Evolutionary conservation across 2,888 invertebrate genomes (phyloP), one percentile per base, ranked within the genome.

Genomic region (Lepetodrilus schrolli): DNA sequence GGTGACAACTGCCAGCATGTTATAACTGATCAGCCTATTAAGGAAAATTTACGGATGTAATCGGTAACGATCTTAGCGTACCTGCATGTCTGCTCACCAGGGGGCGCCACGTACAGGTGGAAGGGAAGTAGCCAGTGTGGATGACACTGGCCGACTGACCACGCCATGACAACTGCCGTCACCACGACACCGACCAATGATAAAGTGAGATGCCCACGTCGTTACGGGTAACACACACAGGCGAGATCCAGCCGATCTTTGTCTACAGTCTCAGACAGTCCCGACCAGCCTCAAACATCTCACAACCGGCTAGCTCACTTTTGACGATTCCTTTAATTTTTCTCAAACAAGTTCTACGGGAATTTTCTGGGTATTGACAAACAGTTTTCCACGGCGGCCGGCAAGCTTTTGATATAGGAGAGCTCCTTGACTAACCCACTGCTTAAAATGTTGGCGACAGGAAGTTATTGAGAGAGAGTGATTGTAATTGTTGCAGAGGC

Each of bases 391-490:
- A 26, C 51, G 30, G 21, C 23, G 51, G 17, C 13, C 21, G n/a
- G 10, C 58, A 26, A 43, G 26, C 68, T 23, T 43, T 68, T 68
- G 68, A 68, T 68, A 68, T 68, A 30, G 47, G 47, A 68, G 10
- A 23, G 47, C 43, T 47, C 21, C 68, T 68, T 68, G 43, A 47
- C 68, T 21, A 68, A 68, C 43, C 34, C 47, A 68, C 68, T 68
- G 26, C 68, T 68, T 21, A 43, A 68, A 38, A 68, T 68, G 21
- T 68, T 68, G 43, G 43, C 21, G 43, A 68, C 68, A 68, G 68
- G 68, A 68, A 68, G 47, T 68, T 26, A 68, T 68, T 68, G 68
- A 68, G 43, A 43, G 68, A 68, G 68, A 47, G 30, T 17, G 38
- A 21, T 47, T 23, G 47, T 38, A 23, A 68, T 68, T 43, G 68